These are phyloP conservation scores for Hypsibius dujardini DNA, from an alignment of 1,140 invertebrate species.

Conservation along the genomic window DNA sequence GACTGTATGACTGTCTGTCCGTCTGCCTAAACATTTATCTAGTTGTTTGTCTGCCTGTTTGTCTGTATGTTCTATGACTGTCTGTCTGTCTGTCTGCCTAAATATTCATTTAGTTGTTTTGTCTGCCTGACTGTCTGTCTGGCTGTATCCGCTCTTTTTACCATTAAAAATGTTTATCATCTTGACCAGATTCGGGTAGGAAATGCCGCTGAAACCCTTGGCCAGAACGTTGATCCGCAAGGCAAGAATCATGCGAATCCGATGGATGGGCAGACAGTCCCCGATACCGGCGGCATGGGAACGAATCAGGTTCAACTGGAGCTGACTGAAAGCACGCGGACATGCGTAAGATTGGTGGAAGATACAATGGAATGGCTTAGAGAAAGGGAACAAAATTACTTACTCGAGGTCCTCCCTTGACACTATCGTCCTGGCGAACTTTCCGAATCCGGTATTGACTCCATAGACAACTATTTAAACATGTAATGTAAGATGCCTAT, in stretches of 20 bases:
- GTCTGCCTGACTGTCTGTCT: too few relatives aligned
- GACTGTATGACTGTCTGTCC: too few relatives aligned
- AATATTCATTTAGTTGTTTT: too few relatives aligned
- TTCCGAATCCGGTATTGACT: constrained; percentile 58
- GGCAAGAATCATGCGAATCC: constrained; percentile 49
- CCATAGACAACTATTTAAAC: constrained; percentile 45
- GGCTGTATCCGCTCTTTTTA: constrained; percentile 27
- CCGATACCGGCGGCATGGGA: constrained; percentile 54
- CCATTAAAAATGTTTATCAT: constrained; percentile 53
- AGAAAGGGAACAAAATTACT: constrained; percentile 25
- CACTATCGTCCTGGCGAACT: constrained; percentile 47
- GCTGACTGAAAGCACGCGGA: constrained; percentile 35
- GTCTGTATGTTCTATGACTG: too few relatives aligned
- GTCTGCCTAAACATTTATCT: too few relatives aligned
- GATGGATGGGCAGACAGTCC: constrained; percentile 42
- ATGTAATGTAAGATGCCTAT: too few relatives aligned
- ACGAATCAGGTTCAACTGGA: constrained; percentile 51
- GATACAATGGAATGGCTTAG: not conserved
- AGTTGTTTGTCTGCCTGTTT: too few relatives aligned
- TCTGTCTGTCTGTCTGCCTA: too few relatives aligned
- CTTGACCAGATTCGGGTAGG: constrained; percentile 42
- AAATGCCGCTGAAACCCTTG: constrained; percentile 54
- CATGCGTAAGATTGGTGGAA: constrained; percentile 5
- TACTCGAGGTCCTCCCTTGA: constrained; percentile 43
- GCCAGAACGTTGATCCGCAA: constrained; percentile 52